Evolutionary conservation across 2,888 invertebrate species (phyloP).

Genomic region (Ormyrus nitidulus): DNA sequence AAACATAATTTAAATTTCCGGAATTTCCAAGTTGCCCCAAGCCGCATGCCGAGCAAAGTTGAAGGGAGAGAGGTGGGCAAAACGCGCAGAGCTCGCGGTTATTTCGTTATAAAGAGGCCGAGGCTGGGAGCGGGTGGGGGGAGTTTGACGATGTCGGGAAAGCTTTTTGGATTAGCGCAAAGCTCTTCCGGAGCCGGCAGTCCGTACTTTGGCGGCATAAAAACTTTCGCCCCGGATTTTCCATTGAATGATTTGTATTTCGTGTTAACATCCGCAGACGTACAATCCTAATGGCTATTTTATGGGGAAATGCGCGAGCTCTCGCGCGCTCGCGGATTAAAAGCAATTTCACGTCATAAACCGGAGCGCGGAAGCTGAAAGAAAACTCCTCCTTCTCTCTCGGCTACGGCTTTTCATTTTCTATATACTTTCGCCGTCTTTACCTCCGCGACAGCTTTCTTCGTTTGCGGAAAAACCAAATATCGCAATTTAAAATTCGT

Average conservation of each 20-base stretch:
- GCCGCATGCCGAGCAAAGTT: slow-evolving; percentile 18
- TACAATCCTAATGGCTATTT: slow-evolving; percentile 48
- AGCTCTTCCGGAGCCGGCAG: slow-evolving; percentile 39
- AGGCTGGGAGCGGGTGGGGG: background rate
- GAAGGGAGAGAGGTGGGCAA: background rate
- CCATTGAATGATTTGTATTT: slow-evolving; percentile 49
- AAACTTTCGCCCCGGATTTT: slow-evolving; percentile 40
- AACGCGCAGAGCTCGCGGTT: slow-evolving; percentile 20
- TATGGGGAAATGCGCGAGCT: slow-evolving; percentile 29
- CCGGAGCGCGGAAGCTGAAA: background rate
- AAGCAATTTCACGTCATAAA: slow-evolving; percentile 48
- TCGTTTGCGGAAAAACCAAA: slow-evolving; percentile 6
- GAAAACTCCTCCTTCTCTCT: slow-evolving; percentile 25
- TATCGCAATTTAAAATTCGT: slow-evolving; percentile 26
- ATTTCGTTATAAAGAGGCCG: slow-evolving; percentile 8
- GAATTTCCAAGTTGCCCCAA: slow-evolving; percentile 23
- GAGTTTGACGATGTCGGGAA: slow-evolving; percentile 38
- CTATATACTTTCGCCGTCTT: background rate
- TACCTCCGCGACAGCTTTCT: background rate
- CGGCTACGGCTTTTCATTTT: background rate
- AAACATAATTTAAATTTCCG: slow-evolving; percentile 36
- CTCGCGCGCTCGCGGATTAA: slow-evolving; percentile 36
- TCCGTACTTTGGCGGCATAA: slow-evolving; percentile 50
- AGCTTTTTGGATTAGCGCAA: slow-evolving; percentile 56
- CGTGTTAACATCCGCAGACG: slow-evolving; percentile 42